These are phyloP conservation scores for Podiceps cristatus DNA, from an alignment of 2,113 vertebrate genomes.

Conservation along the genomic window DNA sequence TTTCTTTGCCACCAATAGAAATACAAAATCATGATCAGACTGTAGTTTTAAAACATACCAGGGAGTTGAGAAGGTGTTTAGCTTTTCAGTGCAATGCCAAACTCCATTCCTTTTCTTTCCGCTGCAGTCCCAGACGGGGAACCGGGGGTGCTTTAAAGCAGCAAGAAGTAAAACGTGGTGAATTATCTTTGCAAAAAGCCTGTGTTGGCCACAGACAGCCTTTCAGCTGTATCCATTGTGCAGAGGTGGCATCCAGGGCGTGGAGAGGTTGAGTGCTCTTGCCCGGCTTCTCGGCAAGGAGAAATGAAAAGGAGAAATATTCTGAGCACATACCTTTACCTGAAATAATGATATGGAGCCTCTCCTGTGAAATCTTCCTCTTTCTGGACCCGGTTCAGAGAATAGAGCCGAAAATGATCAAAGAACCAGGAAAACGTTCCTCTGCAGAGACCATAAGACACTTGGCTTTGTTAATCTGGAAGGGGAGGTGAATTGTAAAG, in stretches of 20 bases:
- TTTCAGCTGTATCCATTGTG: neutral
- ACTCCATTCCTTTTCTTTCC: neutral
- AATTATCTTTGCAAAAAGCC: neutral
- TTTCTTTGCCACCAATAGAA: slow-evolving; percentile 76
- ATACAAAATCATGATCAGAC: slow-evolving; percentile 51
- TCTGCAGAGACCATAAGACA: rapidly evolving
- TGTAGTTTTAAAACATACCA: slow-evolving; percentile 50
- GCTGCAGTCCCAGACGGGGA: neutral
- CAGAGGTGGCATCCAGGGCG: neutral
- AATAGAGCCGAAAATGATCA: neutral
- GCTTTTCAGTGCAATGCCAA: neutral
- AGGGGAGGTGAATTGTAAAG: neutral
- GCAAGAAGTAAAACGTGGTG: neutral
- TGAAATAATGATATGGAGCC: neutral
- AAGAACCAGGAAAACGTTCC: neutral
- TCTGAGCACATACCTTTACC: neutral
- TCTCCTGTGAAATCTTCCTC: neutral
- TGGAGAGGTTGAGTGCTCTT: neutral
- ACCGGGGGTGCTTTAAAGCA: neutral
- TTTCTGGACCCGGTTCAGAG: neutral
- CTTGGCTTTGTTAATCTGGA: neutral
- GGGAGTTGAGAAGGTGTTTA: slow-evolving; percentile 38
- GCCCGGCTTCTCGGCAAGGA: neutral
- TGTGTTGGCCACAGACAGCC: neutral
- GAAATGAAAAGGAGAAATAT: neutral